These are phyloP conservation scores for Oscheius sp. DNA, from an alignment of 2,888 invertebrate species.

Conservation along the genomic window DNA sequence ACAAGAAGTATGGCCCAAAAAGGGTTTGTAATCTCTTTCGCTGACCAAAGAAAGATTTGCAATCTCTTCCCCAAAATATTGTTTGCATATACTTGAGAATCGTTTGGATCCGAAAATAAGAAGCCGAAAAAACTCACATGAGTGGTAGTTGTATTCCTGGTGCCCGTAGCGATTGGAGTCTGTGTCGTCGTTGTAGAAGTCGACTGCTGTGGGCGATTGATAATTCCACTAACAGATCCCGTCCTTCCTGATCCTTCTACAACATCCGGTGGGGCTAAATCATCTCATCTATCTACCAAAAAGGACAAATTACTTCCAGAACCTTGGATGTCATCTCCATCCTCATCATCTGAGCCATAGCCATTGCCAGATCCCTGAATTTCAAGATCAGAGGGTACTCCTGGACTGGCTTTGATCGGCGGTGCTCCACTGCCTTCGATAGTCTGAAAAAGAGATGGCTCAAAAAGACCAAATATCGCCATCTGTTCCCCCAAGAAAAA, in stretches of 20 bases:
- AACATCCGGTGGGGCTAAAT: constrained; percentile 13
- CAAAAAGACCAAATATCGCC: not conserved
- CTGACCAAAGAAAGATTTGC: no score
- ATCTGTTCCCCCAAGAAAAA: not conserved
- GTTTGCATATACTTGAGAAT: no score
- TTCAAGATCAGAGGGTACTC: constrained; percentile 21
- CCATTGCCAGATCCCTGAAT: constrained; percentile 41
- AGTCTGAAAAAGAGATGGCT: constrained; percentile 15
- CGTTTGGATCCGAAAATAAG: no score
- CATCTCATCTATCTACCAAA: not conserved
- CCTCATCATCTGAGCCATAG: constrained; percentile 56
- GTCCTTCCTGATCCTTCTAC: constrained; percentile 30
- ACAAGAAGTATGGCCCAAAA: no score
- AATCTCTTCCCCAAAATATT: no score
- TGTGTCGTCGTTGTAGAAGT: constrained; percentile 21
- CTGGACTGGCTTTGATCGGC: not conserved
- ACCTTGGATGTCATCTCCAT: constrained; percentile 46
- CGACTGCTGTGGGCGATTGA: not conserved
- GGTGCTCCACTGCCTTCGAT: constrained; percentile 27
- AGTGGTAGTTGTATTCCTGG: constrained; percentile 28
- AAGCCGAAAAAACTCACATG: constrained; percentile 12
- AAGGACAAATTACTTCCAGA: constrained; percentile 20
- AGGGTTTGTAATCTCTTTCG: no score
- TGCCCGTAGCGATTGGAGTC: constrained; percentile 19
- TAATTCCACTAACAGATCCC: no score